Evolutionary conservation across 2,113 vertebrate species (phyloP), one percentile per base, ranked within the genome.

Genomic region (Pterocles burchelli): DNA sequence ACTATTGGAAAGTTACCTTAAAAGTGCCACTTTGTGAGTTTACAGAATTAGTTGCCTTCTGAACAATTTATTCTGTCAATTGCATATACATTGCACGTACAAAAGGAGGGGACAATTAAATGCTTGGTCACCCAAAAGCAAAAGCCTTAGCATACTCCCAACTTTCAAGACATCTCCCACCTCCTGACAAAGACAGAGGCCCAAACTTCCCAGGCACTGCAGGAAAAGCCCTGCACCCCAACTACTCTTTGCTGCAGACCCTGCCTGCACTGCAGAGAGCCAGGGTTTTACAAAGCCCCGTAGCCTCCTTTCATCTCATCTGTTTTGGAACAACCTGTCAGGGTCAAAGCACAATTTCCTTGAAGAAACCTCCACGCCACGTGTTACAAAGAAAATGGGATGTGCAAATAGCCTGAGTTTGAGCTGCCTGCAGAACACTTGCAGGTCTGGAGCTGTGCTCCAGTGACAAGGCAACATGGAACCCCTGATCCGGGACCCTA

Each of bases 41-140:
- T 71, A 73, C 25, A 76, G 41, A 65, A 77, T 74, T 71, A 74
- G 13, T 1, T 72, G 36, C n/a, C 49, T 91, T 88, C 51, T 62
- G 25, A 93, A 65, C 15, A 68, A 65, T 28, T 92, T 75, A 57
- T 43, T 87, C 45, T 57, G 52, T n/a, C 36, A 72, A 66, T 1
- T 65, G 20, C 1, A 0, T 10, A 24, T 54, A 75, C 3, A 11
- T 1, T 34, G 10, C 16, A 21, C 2, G 13, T 5, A 41, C 29
- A 81, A 85, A 92, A 70, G 15, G 9, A 75, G 5, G 2, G 8
- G 17, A 17, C 3, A 84, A 80, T 46, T 66, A 87, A 74, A 77
- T 7, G 6, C 25, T 6, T 55, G 13, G 19, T 55, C 33, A 78
- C 34, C 10, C 29, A 46, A 75, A 88, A 55, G 13, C 14, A 94